These are phyloP conservation scores for Platysternon megacephalum DNA, from an alignment of 2,113 vertebrate species.

Conservation along the genomic window DNA sequence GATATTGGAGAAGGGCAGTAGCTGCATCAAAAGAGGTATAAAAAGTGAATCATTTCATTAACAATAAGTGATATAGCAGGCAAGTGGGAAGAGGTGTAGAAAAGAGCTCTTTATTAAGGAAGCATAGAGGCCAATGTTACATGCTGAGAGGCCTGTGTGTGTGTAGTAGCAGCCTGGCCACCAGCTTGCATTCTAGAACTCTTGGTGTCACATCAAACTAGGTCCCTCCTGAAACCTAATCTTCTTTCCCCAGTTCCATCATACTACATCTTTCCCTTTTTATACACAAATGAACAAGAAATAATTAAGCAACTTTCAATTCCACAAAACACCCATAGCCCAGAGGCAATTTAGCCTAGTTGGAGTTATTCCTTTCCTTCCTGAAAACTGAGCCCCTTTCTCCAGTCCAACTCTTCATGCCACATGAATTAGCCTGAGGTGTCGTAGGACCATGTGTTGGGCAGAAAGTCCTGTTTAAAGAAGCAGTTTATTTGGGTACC, in stretches of 20 bases:
- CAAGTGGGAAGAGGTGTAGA: neutral
- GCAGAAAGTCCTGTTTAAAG: neutral
- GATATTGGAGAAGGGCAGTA: neutral
- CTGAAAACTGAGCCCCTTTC: neutral
- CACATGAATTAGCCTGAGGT: neutral
- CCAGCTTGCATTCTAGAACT: neutral
- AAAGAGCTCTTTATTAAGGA: neutral
- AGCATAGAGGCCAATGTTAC: neutral
- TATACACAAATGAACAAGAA: neutral
- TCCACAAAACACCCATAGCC: neutral
- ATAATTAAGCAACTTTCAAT: neutral
- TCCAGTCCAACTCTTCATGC: neutral
- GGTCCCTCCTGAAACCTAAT: accelerated
- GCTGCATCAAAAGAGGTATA: neutral
- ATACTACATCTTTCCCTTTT: neutral
- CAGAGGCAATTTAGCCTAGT: neutral
- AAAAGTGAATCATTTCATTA: neutral
- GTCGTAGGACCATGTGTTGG: neutral
- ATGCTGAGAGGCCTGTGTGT: neutral
- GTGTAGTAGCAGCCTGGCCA: neutral
- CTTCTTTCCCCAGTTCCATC: neutral
- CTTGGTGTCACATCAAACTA: neutral
- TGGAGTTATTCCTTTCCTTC: neutral
- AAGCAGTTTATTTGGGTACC: neutral
- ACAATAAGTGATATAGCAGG: neutral